Evolutionary conservation across 2,113 vertebrate genomes (phyloP), one percentile per base, ranked within the genome.

Genomic region (Istiophorus platypterus): DNA sequence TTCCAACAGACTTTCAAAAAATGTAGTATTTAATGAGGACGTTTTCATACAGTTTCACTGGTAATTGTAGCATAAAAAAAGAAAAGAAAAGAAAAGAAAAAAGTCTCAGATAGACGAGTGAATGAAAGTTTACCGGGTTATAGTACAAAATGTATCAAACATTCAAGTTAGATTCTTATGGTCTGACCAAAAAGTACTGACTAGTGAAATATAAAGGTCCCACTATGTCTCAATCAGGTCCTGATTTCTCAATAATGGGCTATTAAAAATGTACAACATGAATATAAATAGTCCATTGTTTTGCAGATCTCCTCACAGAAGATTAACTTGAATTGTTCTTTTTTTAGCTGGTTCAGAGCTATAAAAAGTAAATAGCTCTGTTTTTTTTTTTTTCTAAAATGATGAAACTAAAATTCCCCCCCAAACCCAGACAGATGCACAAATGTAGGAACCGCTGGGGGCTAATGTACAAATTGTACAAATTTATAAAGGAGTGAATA

Each of bases 131-230:
- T 27, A 65, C 5, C 15, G 13, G 15, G 18, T 42, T 31, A 41
- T 10, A 22, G 67, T 79, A 84, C 77, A 90, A 87, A 85, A 77
- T 47, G 49, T 75, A 75, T 74, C 78, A 72, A 80, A 83, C 47
- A 45, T 31, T 57, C 11, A 67, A 8, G 22, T 22, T 17, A 52
- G 49, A 49, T 37, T 2, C 2, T 66, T 22, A 54, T 1, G 15
- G 20, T 59, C 27, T 20, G 72, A 73, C 26, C 29, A 5, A 11
- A 20, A 52, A 76, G 7, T 41, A 29, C 5, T 0, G 14, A 76
- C 13, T 0, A 29, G 14, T n/a, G 18, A 62, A 58, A 76, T 37
- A 73, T 37, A 45, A 49, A 80, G 34, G 51, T 0, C 26, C 54
- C 14, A 7, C 37, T 37, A 42, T 0, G 7, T 34, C 47, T 45